Conservation (phyloP, 2,113 vertebrate species). For the Hydrochoerus hydrochaeris region DNA sequence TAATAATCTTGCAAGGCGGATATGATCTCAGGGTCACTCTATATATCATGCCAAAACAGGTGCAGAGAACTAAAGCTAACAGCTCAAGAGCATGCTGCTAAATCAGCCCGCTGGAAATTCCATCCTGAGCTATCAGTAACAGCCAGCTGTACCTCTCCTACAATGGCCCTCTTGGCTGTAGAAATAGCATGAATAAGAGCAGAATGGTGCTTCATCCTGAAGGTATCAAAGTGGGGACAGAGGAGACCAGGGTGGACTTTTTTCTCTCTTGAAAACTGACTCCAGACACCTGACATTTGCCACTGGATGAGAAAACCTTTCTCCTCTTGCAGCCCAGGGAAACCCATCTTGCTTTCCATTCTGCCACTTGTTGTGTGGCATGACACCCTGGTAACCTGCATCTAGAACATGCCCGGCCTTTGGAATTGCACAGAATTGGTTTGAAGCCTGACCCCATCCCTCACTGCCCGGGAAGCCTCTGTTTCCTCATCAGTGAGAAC, state of each 20-base stretch:
- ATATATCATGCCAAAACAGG: not conserved
- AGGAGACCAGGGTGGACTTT: not conserved
- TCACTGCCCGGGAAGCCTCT: accelerated
- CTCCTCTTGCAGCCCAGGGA: not conserved
- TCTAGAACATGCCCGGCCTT: not conserved
- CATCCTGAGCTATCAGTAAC: not conserved
- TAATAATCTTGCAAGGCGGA: not conserved
- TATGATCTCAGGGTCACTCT: not conserved
- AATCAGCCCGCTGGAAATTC: not conserved
- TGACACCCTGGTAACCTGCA: accelerated
- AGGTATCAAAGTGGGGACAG: not conserved
- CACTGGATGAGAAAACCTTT: not conserved
- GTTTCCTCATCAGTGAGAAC: not conserved
- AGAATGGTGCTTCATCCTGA: not conserved
- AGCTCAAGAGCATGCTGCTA: not conserved
- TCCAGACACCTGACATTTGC: not conserved
- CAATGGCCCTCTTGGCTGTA: not conserved
- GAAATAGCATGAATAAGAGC: not conserved
- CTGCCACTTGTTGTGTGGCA: not conserved
- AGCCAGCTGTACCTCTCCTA: not conserved
- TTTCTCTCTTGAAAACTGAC: not conserved
- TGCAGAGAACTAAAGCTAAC: not conserved
- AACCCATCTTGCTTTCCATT: not conserved
- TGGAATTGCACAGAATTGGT: not conserved
- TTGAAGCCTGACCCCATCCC: not conserved